These are phyloP conservation scores for Scarus forsteni DNA, from an alignment of 2,797 vertebrate species.

Conservation along the genomic window DNA sequence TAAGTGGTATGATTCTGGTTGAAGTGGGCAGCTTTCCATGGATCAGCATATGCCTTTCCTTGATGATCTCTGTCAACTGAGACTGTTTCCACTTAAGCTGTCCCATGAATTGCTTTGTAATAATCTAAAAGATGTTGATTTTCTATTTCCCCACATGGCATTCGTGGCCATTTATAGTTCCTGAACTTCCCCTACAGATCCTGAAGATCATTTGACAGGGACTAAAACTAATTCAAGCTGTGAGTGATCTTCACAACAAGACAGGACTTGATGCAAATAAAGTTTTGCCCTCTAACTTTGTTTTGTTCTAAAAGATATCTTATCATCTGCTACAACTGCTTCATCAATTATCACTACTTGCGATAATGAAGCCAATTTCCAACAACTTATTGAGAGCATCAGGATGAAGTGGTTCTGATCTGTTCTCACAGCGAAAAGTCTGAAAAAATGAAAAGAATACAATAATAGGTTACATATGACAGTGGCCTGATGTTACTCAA, in stretches of 20 bases:
- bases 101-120: not conserved
- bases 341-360: conserved; percentile 46
- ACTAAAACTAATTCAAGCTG: conserved; percentile 17
- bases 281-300: conserved; percentile 4
- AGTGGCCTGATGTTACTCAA: not conserved
- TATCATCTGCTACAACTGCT: conserved; percentile 37
- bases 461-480: not conserved
- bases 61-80: conserved; percentile 22
- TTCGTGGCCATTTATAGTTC: not conserved
- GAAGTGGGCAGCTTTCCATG: conserved; percentile 20
- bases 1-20: conserved; percentile 11
- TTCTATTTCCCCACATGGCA: conserved; percentile 27
- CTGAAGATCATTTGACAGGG: conserved; percentile 13
- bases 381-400: conserved; percentile 50
- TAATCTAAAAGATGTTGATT: conserved; percentile 23
- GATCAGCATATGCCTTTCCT: conserved; percentile 8
- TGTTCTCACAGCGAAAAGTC: conserved; percentile 8
- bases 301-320: conserved; percentile 41
- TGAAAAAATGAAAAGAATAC: conserved; percentile 1
- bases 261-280: conserved; percentile 3
- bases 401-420: conserved; percentile 22
- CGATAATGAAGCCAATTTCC: conserved; percentile 50
- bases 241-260: conserved; percentile 9
- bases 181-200: not conserved
- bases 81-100: not conserved